Percentiles rank a stretch among this genome's conserved stretches.
These are phyloP conservation scores for Formica exsecta DNA, from an alignment of 1,140 invertebrate genomes.

Conservation along the genomic window DNA sequence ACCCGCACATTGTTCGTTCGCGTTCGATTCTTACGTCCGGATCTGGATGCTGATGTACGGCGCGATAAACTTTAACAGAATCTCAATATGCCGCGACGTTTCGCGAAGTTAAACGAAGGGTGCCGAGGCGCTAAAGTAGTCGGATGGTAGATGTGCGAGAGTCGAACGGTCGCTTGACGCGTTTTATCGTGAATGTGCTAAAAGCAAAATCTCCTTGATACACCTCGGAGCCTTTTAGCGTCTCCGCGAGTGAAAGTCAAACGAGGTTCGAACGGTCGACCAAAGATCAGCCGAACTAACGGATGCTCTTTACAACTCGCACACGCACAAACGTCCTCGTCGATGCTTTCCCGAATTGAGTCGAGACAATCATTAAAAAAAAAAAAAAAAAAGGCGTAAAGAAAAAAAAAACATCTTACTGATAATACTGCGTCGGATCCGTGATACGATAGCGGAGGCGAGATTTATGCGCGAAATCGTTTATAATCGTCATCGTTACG, in stretches of 20 bases:
- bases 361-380: conserved; percentile 17
- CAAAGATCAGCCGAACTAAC: conserved; percentile 58
- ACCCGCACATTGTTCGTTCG: conserved; percentile 24
- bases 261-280: conserved; percentile 73
- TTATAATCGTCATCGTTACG: conserved; percentile 40
- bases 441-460: no score
- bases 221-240: conserved; percentile 86
- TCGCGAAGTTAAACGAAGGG: conserved; percentile 33
- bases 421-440: not conserved
- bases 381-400: not conserved
- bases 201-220: conserved; percentile 86
- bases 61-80: conserved; percentile 52
- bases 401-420: not conserved
- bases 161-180: conserved; percentile 76
- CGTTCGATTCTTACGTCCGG: conserved; percentile 9
- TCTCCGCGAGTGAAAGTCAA: conserved; percentile 84
- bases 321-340: conserved; percentile 11
- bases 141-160: conserved; percentile 59
- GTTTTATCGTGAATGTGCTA: conserved; percentile 86
- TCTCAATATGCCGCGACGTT: conserved; percentile 51
- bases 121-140: conserved; percentile 46
- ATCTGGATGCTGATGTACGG: conserved; percentile 10
- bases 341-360: not conserved
- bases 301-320: conserved; percentile 60
- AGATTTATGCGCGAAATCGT: conserved; percentile 27